A percentile compares a stretch with the other conserved stretches of the same genome.
Evolutionary conservation across 64 coral and sea anemone species (phyloP).

Genomic region (Actinia tenebrosa): DNA sequence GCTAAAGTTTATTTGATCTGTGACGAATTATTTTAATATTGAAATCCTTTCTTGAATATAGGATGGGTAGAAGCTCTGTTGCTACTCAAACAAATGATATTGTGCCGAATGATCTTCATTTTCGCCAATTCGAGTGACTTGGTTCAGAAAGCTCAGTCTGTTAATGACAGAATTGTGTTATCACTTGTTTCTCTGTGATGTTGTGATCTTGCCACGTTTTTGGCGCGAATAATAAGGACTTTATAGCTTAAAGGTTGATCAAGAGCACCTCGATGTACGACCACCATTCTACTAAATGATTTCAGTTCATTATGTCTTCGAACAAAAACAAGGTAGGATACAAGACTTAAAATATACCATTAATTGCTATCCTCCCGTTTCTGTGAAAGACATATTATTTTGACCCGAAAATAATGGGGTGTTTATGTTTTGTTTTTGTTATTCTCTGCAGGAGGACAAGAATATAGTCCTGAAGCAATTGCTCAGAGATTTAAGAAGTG

Average conservation of each 20-base stretch:
- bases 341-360: background rate
- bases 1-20: conserved; percentile 9
- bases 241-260: background rate
- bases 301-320: background rate
- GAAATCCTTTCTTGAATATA: background rate
- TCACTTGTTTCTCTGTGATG: background rate
- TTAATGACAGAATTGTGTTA: background rate
- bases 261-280: background rate
- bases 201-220: background rate
- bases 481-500: background rate
- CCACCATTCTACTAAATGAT: background rate
- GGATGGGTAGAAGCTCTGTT: background rate
- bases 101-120: background rate
- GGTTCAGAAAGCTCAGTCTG: background rate
- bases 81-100: background rate
- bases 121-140: background rate
- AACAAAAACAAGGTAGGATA: background rate
- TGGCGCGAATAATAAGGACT: background rate
- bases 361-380: background rate
- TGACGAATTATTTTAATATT: conserved; percentile 1
- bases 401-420: background rate
- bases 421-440: background rate
- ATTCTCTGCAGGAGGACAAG: conserved; percentile 5
- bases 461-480: background rate
- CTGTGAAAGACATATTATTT: background rate